phyloP scores from a whole-genome alignment of 2,888 invertebrate species.

The Acanthacorydalis orientalis region DNA sequence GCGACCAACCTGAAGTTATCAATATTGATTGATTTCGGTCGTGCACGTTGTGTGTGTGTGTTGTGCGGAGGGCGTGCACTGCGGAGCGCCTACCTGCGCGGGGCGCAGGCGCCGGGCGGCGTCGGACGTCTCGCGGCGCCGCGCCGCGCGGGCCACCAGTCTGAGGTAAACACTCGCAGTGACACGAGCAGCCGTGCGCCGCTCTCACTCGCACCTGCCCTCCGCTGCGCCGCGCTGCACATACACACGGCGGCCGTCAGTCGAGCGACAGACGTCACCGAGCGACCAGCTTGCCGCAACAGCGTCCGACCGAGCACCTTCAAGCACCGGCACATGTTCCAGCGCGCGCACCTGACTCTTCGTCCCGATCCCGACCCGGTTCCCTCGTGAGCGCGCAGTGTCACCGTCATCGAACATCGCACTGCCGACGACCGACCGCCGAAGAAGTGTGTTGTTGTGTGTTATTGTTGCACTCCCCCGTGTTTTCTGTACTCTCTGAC shows the following conservation, averaged over 20 bases:
- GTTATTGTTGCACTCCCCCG: neutral
- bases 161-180: slow-evolving; percentile 32
- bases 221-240: slow-evolving; percentile 23
- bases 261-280: neutral
- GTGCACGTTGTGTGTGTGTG: too few species aligned
- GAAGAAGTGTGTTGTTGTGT: neutral
- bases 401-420: neutral
- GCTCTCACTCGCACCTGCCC: slow-evolving; percentile 33
- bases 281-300: neutral
- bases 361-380: too few species aligned
- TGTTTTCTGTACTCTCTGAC: neutral
- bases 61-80: too few species aligned
- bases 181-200: slow-evolving; percentile 38
- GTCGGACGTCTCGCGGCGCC: slow-evolving; percentile 27
- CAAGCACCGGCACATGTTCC: too few species aligned
- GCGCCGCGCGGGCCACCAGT: slow-evolving; percentile 25
- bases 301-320: too few species aligned
- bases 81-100: neutral
- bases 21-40: too few species aligned
- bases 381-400: neutral
- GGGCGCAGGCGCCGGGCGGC: neutral
- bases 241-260: slow-evolving; percentile 12
- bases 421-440: neutral
- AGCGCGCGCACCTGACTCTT: too few species aligned
- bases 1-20: too few species aligned